A percentile compares a stretch with the other conserved stretches of the same genome.
Evolutionary conservation across 92 coral and sea anemone species (phyloP).

Genomic region (Muricea muricata): DNA sequence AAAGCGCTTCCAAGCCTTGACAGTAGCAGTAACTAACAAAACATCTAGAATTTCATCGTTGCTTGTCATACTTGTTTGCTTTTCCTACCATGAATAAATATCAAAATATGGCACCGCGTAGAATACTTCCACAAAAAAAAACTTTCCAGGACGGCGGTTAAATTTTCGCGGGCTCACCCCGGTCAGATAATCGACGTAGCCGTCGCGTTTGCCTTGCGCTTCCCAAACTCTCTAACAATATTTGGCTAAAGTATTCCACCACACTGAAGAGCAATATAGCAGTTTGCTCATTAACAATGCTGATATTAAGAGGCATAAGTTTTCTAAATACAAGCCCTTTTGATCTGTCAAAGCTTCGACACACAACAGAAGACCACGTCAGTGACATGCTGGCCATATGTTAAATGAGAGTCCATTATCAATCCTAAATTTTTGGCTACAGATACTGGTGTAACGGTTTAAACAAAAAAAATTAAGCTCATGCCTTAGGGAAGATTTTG

Average conservation of each 20-base stretch:
- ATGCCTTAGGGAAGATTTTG: neutral
- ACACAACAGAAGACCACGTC: constrained; percentile 25
- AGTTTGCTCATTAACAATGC: constrained; percentile 50
- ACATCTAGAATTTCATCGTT: no score
- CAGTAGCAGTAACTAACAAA: no score
- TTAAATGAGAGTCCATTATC: constrained; percentile 27
- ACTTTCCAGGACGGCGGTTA: no score
- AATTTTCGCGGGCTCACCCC: no score
- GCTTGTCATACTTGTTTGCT: no score
- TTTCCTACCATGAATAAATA: no score
- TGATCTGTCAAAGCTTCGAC: constrained; percentile 47
- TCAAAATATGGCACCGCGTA: no score
- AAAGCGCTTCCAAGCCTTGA: no score
- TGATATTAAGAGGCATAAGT: constrained; percentile 14
- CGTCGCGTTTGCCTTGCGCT: no score
- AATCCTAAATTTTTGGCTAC: constrained; percentile 53
- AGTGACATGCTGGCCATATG: constrained; percentile 18
- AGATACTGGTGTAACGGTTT: constrained; percentile 20
- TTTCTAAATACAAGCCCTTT: constrained; percentile 33
- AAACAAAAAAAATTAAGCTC: constrained; percentile 10
- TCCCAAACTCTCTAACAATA: no score
- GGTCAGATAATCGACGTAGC: no score
- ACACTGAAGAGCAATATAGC: constrained; percentile 44
- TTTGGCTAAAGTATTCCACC: constrained; percentile 44
- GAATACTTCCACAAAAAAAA: no score